Evolutionary conservation across 2,888 invertebrate genomes (phyloP), one percentile per base, ranked within the genome.

Genomic region (Barypeithes pellucidus): DNA sequence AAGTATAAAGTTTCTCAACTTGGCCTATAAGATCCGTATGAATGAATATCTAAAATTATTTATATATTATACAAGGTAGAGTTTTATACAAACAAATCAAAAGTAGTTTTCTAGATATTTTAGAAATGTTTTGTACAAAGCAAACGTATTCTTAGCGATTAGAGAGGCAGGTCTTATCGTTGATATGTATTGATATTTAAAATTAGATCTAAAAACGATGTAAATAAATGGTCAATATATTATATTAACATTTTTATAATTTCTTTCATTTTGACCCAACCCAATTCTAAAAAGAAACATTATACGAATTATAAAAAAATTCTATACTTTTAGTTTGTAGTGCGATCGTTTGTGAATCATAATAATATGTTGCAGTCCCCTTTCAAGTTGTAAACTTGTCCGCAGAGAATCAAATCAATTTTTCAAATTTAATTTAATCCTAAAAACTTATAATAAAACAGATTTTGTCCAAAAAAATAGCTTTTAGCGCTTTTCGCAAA

Each of bases 101-200:
- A 85, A 86, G 86, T 86, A 86, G 86, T 86, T 86, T 86, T 86
- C 81, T 86, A 86, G 86, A 84, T 82, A 84, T 85, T 85, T 85
- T 86, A 86, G 85, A 84, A 75, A 83, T 83, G 83, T 84, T 85
- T 85, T 85, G 85, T 85, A 85, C 85, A 85, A 84, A 85, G 80
- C 76, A 76, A 77, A 71, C 73, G 80, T 82, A 80, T 79, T 80
- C 82, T 81, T 82, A 82, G 67, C 52, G 43, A 81, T 78, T 83
- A 84, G 82, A 81, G 77, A 61, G 50, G 77, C 81, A 82, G 81
- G 81, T 59, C 65, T 84, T 81, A 82, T 81, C 82, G 84, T 84
- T 84, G 80, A 83, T 81, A 81, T 84, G 82, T 84, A 75, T 70
- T 73, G 82, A 80, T 75, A 75, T 75, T 84, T 85, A 85, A 86